Evolutionary conservation across 2,888 invertebrate genomes (phyloP).

Genomic region (Hermaeophaga mercurialis): DNA sequence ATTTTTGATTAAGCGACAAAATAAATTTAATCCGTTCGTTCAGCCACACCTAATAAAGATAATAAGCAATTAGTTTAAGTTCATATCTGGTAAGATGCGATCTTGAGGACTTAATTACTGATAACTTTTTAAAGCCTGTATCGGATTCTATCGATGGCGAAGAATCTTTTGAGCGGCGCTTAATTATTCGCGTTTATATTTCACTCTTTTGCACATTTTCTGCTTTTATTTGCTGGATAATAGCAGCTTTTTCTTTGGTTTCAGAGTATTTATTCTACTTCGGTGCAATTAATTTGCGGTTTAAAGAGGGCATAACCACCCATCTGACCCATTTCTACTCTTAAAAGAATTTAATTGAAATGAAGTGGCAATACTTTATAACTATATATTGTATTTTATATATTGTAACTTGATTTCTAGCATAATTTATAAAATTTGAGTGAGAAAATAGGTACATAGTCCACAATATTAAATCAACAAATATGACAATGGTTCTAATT

Average conservation of each 20-base stretch:
- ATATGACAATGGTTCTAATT: too few relatives aligned
- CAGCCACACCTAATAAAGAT: background rate
- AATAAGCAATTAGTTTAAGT: background rate
- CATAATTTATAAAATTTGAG: too few relatives aligned
- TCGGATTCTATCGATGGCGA: background rate
- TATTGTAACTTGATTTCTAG: too few relatives aligned
- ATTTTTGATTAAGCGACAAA: too few relatives aligned
- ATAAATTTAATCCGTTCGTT: too few relatives aligned
- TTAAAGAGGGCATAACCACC: background rate
- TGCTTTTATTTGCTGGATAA: conserved; percentile 1
- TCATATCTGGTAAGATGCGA: background rate
- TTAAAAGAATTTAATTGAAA: background rate
- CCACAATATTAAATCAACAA: too few relatives aligned
- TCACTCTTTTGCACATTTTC: background rate
- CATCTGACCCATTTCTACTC: too few relatives aligned
- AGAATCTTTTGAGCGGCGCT: background rate
- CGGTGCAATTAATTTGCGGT: conserved; percentile 8
- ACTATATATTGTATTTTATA: too few relatives aligned
- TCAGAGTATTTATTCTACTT: conserved; percentile 7
- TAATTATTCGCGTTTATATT: conserved; percentile 7
- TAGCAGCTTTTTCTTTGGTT: conserved; percentile 7
- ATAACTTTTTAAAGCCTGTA: conserved; percentile 4
- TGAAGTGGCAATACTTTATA: too few relatives aligned
- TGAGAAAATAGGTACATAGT: too few relatives aligned
- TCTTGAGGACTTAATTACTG: conserved; percentile 6